Conservation (phyloP, 2,113 vertebrate species). For the Burhinus oedicnemus region DNA sequence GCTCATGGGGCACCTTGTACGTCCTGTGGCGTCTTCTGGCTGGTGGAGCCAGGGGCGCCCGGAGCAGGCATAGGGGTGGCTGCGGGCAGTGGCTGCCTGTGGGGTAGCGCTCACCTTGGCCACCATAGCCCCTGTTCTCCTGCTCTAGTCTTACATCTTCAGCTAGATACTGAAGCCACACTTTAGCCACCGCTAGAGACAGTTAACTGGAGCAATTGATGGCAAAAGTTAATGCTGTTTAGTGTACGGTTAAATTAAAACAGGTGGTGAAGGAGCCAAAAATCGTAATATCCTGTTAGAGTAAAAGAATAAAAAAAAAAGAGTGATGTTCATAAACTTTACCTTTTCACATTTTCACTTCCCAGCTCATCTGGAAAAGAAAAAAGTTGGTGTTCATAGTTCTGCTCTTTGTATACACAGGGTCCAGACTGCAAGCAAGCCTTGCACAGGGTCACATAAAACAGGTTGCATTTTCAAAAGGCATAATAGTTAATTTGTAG, state of each 20-base stretch:
- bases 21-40: neutral
- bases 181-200: neutral
- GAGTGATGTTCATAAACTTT: neutral
- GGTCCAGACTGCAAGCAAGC: neutral
- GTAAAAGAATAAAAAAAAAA: neutral
- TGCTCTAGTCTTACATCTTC: neutral
- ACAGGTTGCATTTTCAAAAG: neutral
- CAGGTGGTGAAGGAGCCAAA: neutral
- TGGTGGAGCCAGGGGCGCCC: neutral
- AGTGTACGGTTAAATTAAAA: neutral
- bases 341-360: conserved; percentile 80
- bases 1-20: neutral
- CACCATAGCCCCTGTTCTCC: neutral
- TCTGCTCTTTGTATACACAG: neutral
- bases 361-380: conserved; percentile 76
- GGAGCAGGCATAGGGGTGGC: accelerated
- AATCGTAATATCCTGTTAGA: neutral
- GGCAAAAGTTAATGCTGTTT: neutral
- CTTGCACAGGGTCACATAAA: neutral
- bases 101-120: neutral
- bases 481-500: neutral
- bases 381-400: neutral
- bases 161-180: neutral
- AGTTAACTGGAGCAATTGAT: neutral
- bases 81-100: neutral